Evolutionary conservation across 2,888 invertebrate species (phyloP).

Genomic region (Platycnemis pennipes): DNA sequence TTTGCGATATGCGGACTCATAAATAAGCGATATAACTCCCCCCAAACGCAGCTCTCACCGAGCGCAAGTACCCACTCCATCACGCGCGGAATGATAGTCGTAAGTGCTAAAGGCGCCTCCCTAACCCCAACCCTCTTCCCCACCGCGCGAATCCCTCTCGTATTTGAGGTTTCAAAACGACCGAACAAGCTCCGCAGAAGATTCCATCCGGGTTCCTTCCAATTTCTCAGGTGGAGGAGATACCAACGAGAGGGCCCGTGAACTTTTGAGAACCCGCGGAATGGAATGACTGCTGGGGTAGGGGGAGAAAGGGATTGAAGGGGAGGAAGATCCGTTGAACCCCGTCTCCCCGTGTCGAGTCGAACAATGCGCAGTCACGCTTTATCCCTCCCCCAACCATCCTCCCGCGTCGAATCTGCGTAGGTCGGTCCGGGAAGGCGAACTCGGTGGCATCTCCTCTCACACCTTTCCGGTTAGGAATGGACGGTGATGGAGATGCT

Average conservation of each 20-base stretch:
- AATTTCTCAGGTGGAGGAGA: neutral
- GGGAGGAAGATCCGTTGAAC: too few species aligned
- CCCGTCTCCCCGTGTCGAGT: neutral
- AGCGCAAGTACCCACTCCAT: neutral
- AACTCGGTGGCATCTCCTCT: too few species aligned
- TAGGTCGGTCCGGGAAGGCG: neutral
- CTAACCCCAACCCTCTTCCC: neutral
- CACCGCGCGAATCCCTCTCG: neutral
- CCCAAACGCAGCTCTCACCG: neutral
- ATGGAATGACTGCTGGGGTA: too few species aligned
- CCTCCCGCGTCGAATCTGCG: neutral
- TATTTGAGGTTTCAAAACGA: neutral
- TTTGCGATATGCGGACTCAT: neutral
- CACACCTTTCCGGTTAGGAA: too few species aligned
- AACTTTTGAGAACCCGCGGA: too few species aligned
- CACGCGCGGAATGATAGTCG: neutral
- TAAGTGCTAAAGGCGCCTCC: neutral
- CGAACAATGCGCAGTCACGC: neutral
- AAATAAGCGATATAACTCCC: neutral
- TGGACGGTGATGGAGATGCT: too few species aligned
- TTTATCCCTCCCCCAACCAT: neutral
- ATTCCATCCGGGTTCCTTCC: neutral
- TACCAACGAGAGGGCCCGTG: neutral
- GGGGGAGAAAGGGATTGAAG: too few species aligned
- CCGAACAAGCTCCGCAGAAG: neutral